Base-by-base conservation (phyloP, 2,113 vertebrate genomes). In the Platycercus adscitus region DNA sequence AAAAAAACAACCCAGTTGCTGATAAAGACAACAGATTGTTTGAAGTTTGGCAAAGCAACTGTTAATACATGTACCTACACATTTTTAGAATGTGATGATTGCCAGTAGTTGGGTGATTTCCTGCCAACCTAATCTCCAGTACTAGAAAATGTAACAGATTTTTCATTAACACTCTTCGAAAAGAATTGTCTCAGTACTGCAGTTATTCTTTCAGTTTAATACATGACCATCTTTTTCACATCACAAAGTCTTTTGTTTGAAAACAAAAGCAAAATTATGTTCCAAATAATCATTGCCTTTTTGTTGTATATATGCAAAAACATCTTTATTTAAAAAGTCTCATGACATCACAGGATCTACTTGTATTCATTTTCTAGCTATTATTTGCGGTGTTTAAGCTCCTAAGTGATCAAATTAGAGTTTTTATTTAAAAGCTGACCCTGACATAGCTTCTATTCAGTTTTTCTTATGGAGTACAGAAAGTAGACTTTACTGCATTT, bases 121-220 rank as follows among this genome's bases (percentile, higher is more conserved):
- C 41, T 77, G 24, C 41, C 55, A 93, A 53, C 20, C 23, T 53
- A 13, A 73, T 78, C 58, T 68, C 39, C 29, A 60, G 8, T 60
- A 68, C 77, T 56, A 81, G 55, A 44, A 19, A 70, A 46, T 47
- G 63, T 50, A 70, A 17, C 33, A 63, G 41, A 23, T 41, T 86
- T 53, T 86, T 72, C 43, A 83, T 37, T 20, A 29, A 37, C 0
- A 1, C 11, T 0, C 0, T 52, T 60, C 29, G 19, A 60, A 86
- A 73, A 44, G 1, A 24, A 20, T 84, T 75, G 28, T 70, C 55
- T 66, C 26, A 68, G 65, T 8, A 11, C 49, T 83, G 37, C 49
- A 82, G 5, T 88, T 88, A 82, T 24, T 61, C 44, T 83, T 81
- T 70, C 52, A 55, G 13, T 47, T 76, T 72, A 81, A 61, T 69